Base-by-base conservation (phyloP, 2,888 invertebrate species). In the Acrobeloides nanus region DNA sequence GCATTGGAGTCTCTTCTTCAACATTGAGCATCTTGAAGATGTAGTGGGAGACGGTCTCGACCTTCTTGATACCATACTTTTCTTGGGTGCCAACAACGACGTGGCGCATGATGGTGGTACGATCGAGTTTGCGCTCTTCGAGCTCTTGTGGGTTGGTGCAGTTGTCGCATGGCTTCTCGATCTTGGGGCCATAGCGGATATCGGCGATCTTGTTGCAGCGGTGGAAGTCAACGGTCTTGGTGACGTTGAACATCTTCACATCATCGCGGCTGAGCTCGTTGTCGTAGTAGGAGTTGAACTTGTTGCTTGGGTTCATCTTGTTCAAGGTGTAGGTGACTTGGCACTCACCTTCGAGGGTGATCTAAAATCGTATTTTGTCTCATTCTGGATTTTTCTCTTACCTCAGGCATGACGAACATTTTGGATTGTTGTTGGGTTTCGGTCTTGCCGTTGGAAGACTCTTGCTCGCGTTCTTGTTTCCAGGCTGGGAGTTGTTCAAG, bases 161-260 rank as follows among this genome's bases (percentile, higher is more conserved):
- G 20, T 52, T 32, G 31, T 26, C 47, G 33, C 47, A 48, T 15
- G 47, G 41, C 31, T 47, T 21, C 4, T 46, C 25, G 6, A 43
- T 46, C n/a, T 48, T 43, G 38, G 35, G 51, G 46, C 63, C 62
- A 47, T 53, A 35, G 12, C 38, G 44, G 3, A 48, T 32, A 26
- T 56, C 56, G 10, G 75, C 68, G 49, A 73, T 68, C 46, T 68
- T 55, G 39, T 50, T 49, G 67, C 76, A 76, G 53, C 73, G 72
- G 50, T 75, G 70, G 65, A 75, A 76, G 73, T 78, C 74, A 59
- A 75, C 60, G 32, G 75, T 62, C 66, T 77, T 76, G 51, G 65
- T 66, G 48, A 76, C 66, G 35, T 66, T 59, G 57, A 74, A 50
- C 62, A 54, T 2, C 52, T 39, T 21, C 3, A 25, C 29, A 17